Conservation (phyloP, 2,113 vertebrate genomes). For the Columba janthina region DNA sequence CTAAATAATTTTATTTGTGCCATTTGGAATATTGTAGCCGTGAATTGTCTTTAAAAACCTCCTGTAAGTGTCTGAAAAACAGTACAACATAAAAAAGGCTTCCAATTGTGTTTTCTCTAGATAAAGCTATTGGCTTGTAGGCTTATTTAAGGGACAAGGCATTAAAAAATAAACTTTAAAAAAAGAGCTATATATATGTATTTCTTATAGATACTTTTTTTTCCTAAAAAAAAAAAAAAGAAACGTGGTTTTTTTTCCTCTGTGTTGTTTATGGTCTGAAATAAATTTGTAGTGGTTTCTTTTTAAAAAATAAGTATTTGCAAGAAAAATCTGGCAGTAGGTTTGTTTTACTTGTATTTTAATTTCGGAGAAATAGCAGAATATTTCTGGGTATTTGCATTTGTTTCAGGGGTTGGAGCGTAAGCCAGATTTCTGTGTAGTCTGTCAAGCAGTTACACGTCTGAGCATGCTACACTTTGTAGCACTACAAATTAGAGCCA, state of each 20-base stretch:
- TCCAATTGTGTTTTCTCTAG: slow-evolving; percentile 31
- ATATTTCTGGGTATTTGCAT: slow-evolving; percentile 30
- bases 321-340: not conserved
- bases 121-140: slow-evolving; percentile 13
- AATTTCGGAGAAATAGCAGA: slow-evolving; percentile 13
- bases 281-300: slow-evolving; percentile 11
- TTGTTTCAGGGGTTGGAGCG: slow-evolving; percentile 35
- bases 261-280: slow-evolving; percentile 50
- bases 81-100: slow-evolving; percentile 27
- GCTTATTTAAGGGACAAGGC: not conserved
- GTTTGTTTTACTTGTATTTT: slow-evolving; percentile 34
- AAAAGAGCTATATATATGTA: not conserved
- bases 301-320: slow-evolving; percentile 23
- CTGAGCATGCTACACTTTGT: slow-evolving; percentile 53
- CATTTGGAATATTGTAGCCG: not conserved
- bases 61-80: slow-evolving; percentile 21
- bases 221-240: not conserved
- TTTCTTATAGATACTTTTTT: not conserved
- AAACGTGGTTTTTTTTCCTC: not conserved
- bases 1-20: slow-evolving; percentile 35
- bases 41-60: slow-evolving; percentile 50
- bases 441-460: slow-evolving; percentile 49
- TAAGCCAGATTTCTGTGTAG: slow-evolving; percentile 36
- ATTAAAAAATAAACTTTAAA: slow-evolving; percentile 51
- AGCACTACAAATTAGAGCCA: slow-evolving; percentile 26